Conservation (phyloP, 1,140 invertebrate species). For the Anadara kagoshimensis region DNA sequence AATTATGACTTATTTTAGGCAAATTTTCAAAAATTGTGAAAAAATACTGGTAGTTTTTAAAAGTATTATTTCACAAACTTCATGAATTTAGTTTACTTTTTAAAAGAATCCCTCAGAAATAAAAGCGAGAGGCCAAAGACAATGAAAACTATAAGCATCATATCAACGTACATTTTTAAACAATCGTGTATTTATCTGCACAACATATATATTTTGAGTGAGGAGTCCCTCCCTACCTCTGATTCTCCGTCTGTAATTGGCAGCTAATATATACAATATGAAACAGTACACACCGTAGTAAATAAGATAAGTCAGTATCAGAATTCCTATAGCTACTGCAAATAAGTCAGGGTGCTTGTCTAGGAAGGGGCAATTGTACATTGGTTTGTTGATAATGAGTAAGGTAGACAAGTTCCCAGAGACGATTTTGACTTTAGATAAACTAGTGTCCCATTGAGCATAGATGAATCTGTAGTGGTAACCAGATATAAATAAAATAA, state of each 20-base stretch:
- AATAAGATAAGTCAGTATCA: slow-evolving; percentile 57
- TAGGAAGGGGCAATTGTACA: slow-evolving; percentile 68
- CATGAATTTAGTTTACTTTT: neutral
- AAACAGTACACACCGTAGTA: slow-evolving; percentile 63
- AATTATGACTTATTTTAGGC: too few species aligned
- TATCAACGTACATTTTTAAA: neutral
- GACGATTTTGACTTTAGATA: too few species aligned
- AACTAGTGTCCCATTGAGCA: too few species aligned
- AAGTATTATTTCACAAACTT: neutral
- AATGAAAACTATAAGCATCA: neutral
- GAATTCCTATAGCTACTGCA: slow-evolving; percentile 48
- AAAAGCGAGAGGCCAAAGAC: neutral
- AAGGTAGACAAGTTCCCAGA: too few species aligned
- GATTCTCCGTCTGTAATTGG: neutral
- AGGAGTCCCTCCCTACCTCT: slow-evolving; percentile 5
- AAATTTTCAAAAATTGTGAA: too few species aligned
- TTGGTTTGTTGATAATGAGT: neutral
- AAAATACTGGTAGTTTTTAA: neutral
- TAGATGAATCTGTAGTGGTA: too few species aligned
- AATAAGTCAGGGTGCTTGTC: slow-evolving; percentile 68
- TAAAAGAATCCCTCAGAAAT: neutral
- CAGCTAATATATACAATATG: slow-evolving; percentile 53
- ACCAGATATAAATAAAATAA: too few species aligned
- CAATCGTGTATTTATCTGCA: neutral
- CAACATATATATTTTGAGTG: too few species aligned